phyloP scores from a whole-genome alignment of 2,113 vertebrate genomes.

The Hirundichthys speculiger region DNA sequence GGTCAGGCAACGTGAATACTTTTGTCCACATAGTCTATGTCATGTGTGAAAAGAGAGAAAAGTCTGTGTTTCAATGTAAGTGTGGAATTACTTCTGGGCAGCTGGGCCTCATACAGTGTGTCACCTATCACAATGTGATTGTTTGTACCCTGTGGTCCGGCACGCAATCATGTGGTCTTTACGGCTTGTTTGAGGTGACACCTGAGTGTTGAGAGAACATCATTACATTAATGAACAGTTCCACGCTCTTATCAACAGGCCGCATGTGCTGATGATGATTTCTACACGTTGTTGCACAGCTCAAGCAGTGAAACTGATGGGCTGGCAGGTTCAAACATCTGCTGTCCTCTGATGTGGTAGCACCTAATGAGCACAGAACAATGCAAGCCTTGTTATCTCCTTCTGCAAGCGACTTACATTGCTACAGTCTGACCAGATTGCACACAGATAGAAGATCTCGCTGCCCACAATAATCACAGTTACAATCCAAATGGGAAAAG shows the following conservation, averaged over 20 bases:
- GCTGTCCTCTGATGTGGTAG: conserved; percentile 28
- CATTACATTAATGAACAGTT: conserved; percentile 16
- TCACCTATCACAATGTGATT: too few species aligned
- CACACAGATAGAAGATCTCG: background rate
- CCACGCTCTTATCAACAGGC: background rate
- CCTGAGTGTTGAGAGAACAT: conserved; percentile 2
- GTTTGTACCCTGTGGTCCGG: conserved; percentile 2
- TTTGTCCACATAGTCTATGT: too few species aligned
- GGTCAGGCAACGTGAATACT: too few species aligned
- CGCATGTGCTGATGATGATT: conserved; percentile 19
- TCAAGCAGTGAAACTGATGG: conserved; percentile 39
- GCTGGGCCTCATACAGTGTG: too few species aligned
- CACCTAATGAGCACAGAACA: conserved; percentile 5
- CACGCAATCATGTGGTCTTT: conserved; percentile 13
- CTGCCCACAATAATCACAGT: background rate
- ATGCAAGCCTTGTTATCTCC: background rate
- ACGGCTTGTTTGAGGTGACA: conserved; percentile 5
- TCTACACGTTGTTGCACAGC: conserved; percentile 18
- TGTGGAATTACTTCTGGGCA: too few species aligned
- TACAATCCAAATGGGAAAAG: too few species aligned
- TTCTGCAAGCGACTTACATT: conserved; percentile 7
- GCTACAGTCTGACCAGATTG: background rate
- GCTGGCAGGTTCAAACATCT: conserved; percentile 33
- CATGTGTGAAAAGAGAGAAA: too few species aligned
- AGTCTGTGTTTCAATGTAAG: too few species aligned